These are phyloP conservation scores for Hydrozoanthus gracilis DNA, from an alignment of 92 coral and sea anemone genomes.

Conservation along the genomic window DNA sequence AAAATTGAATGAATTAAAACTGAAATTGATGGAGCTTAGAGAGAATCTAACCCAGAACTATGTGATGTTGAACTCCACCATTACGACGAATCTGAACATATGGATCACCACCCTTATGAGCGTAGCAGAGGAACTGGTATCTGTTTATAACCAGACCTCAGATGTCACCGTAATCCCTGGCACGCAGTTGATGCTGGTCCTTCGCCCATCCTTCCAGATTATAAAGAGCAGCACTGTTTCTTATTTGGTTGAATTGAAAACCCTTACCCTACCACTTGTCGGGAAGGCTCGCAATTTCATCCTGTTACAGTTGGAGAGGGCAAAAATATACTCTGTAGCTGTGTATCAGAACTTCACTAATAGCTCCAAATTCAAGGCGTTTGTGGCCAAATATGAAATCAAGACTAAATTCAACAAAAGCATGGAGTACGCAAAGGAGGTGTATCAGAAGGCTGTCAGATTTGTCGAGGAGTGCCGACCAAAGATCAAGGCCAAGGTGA, in stretches of 20 bases:
- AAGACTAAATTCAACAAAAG: constrained; percentile 62
- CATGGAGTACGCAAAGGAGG: constrained; percentile 51
- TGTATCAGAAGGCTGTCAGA: constrained; percentile 57
- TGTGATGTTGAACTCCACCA: constrained; percentile 49
- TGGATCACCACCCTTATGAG: constrained; percentile 73
- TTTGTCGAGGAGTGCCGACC: constrained; percentile 67
- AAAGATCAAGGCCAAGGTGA: constrained; percentile 67
- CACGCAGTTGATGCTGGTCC: constrained; percentile 68
- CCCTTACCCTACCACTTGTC: constrained; percentile 60
- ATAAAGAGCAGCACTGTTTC: constrained; percentile 68
- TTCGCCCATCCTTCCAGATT: constrained; percentile 65
- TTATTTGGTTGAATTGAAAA: constrained; percentile 54
- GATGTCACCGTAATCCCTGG: constrained; percentile 73
- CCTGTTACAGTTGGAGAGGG: constrained; percentile 55
- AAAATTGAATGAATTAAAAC: constrained; percentile 24
- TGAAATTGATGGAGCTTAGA: constrained; percentile 38
- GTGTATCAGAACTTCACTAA: constrained; percentile 65
- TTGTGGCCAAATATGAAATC: constrained; percentile 68
- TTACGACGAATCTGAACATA: constrained; percentile 34
- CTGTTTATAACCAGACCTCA: constrained; percentile 74
- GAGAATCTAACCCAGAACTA: constrained; percentile 46
- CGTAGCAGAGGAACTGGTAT: constrained; percentile 64
- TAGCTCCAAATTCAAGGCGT: constrained; percentile 68
- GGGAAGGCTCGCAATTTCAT: constrained; percentile 70
- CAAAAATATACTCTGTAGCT: constrained; percentile 55